Evolutionary conservation across 1,140 invertebrate species (phyloP).

Genomic region (Augochlora pura): DNA sequence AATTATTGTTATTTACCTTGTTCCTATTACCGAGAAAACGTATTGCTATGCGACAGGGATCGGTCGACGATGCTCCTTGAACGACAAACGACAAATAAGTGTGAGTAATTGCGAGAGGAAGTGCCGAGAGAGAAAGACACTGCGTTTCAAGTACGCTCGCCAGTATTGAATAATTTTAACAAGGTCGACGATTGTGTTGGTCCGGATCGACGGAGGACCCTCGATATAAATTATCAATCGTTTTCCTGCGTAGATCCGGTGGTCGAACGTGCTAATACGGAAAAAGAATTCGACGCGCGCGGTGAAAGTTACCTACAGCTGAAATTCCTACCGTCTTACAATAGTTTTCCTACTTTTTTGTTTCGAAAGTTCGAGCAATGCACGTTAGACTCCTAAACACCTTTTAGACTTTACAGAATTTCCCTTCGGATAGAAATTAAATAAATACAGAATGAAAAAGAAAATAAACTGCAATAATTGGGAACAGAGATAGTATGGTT

Average conservation of each 20-base stretch:
- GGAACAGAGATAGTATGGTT: too few species aligned
- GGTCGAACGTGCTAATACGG: background rate
- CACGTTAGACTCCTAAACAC: too few species aligned
- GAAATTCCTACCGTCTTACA: background rate
- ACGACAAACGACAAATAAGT: slow-evolving; percentile 11
- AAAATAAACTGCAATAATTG: too few species aligned
- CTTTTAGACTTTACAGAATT: too few species aligned
- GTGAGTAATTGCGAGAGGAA: background rate
- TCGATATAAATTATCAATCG: too few species aligned
- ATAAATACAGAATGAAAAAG: too few species aligned
- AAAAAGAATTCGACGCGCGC: slow-evolving; percentile 20
- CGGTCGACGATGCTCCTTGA: background rate
- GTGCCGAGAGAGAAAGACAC: background rate
- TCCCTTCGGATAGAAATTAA: too few species aligned
- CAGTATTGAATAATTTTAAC: slow-evolving; percentile 20
- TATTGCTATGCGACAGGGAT: background rate
- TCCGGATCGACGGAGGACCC: slow-evolving; percentile 10
- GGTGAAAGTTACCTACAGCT: background rate
- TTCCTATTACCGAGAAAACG: too few species aligned
- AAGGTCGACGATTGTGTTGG: slow-evolving; percentile 23
- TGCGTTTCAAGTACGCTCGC: slow-evolving; percentile 26
- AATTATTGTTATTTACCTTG: too few species aligned
- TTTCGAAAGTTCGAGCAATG: too few species aligned
- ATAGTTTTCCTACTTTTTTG: too few species aligned
- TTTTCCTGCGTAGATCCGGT: too few species aligned